Conservation (phyloP, 1,140 invertebrate genomes). For the Harlomillsia oculata region DNA sequence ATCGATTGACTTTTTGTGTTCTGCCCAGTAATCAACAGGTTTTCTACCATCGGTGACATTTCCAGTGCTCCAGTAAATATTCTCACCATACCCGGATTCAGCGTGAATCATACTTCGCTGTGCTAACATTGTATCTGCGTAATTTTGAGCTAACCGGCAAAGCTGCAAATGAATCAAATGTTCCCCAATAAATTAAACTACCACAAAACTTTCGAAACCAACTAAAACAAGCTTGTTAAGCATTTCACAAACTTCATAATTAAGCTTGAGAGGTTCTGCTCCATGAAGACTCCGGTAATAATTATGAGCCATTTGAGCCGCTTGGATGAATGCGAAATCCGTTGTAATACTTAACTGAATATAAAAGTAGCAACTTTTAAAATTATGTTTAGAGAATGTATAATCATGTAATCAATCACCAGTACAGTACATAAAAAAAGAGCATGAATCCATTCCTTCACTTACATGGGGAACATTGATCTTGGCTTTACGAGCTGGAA, state of each 20-base stretch:
- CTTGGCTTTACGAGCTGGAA: too few species aligned
- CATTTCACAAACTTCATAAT: slow-evolving; percentile 51
- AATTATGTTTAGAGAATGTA: neutral
- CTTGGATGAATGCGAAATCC: slow-evolving; percentile 22
- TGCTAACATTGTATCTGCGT: slow-evolving; percentile 63
- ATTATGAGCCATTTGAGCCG: slow-evolving; percentile 52
- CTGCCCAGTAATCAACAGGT: slow-evolving; percentile 19
- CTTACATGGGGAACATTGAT: too few species aligned
- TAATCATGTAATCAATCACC: too few species aligned
- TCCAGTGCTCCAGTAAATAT: slow-evolving; percentile 26
- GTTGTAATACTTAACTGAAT: slow-evolving; percentile 12
- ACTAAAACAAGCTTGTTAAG: slow-evolving; percentile 2
- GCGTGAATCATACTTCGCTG: slow-evolving; percentile 59
- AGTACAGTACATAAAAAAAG: too few species aligned
- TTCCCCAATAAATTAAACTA: neutral
- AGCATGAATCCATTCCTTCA: too few species aligned
- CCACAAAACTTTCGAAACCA: neutral
- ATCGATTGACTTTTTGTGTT: too few species aligned
- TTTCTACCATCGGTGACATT: neutral
- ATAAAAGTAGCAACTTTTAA: neutral
- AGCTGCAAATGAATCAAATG: slow-evolving; percentile 37
- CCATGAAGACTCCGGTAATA: slow-evolving; percentile 60
- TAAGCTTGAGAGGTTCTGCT: slow-evolving; percentile 56
- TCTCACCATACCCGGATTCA: slow-evolving; percentile 17
- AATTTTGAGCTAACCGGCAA: slow-evolving; percentile 65